Evolutionary conservation across 2,797 vertebrate species (phyloP), one percentile per base, ranked within the genome.

Genomic region (Prionace glauca): DNA sequence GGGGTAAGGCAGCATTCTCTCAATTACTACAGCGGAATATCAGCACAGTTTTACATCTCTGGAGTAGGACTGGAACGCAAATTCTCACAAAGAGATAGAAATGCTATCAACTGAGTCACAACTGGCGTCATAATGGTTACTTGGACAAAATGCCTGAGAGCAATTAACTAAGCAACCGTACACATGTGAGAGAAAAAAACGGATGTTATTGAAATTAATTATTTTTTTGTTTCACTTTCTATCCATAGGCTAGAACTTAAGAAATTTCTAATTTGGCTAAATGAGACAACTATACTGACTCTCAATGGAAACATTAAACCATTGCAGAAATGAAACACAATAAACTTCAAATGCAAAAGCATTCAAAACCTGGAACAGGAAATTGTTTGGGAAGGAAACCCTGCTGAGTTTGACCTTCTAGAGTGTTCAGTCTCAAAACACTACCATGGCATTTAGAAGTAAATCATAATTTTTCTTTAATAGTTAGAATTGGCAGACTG

Each of bases 391-490:
- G 96, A 95, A 96, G 95, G 81, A 96, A 96, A 94, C 95, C 95
- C 97, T 81, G 1, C 69, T 96, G 96, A n/a, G 96, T 96, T 69
- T 97, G 96, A 97, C 97, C 96, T 97, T 97, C 84, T 91, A 65
- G 79, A 96, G 95, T 96, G 96, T 97, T 96, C 95, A 50, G 65
- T 97, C 74, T 69, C 96, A 96, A 86, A 8, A 5, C 71, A 74
- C 95, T 96, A 81, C 67, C 45, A 95, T 8, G 1, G 95, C 45
- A 41, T 95, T 67, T 95, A 96, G 96, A 97, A 97, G 97, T 96
- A 97, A 96, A 96, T 95, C 97, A 95, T 95, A 45, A 95, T 95
- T 56, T 60, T 95, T 56, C 41, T 95, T 72, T 74, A 45, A 97
- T 24, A 96, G 96, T 96, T 96, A 91, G 96, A 97, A 96, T 96